Base-by-base conservation (phyloP, 2,113 vertebrate genomes). In the Ageneiosus marmoratus region DNA sequence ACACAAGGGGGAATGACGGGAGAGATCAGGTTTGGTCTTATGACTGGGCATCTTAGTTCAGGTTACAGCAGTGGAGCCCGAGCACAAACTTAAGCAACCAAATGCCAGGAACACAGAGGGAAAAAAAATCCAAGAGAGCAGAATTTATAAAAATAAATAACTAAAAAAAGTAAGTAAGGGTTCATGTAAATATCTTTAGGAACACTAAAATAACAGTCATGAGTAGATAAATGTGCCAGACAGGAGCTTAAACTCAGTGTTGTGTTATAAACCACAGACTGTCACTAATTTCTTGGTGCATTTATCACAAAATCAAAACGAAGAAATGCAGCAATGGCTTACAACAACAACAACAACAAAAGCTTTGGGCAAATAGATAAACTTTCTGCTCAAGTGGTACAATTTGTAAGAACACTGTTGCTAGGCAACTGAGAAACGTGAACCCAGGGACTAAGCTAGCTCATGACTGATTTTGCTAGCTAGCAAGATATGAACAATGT, bases 41-140 rank as follows among this genome's bases (percentile, higher is more conserved):
- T 87, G 86, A 87, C 85, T 84, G 55, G 67, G 79, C 83, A 87
- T 86, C 81, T 74, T 79, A 83, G 87, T 85, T 89, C 89, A 82
- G 60, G 85, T 89, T 89, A 84, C 89, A 87, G 56, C 65, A 72
- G 56, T 4, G 37, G 50, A 80, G 67, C 56, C 67, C 77, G 41
- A 60, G 63, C 65, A 62, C 60, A 51, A 46, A 41, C 80, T 76
- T 87, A 81, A 77, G 82, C 60, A 85, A 86, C 63, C 32, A 85
- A 76, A 77, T 16, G 50, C 34, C 37, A 83, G 13, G 63, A 50
- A 34, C 46, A 84, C 29, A 12, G 69, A 27, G 15, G 13, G 67
- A 44, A 44, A 37, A 1, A 0, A 11, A 37, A n/a, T n/a, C 27
- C 3, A 20, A n/a, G 11, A 55, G 48, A 37, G 20, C 18, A 44